A percentile compares a stretch with the other conserved stretches of the same genome.
Evolutionary conservation across 2,797 vertebrate genomes (phyloP).

Genomic region (Chaenodraco wilsoni): DNA sequence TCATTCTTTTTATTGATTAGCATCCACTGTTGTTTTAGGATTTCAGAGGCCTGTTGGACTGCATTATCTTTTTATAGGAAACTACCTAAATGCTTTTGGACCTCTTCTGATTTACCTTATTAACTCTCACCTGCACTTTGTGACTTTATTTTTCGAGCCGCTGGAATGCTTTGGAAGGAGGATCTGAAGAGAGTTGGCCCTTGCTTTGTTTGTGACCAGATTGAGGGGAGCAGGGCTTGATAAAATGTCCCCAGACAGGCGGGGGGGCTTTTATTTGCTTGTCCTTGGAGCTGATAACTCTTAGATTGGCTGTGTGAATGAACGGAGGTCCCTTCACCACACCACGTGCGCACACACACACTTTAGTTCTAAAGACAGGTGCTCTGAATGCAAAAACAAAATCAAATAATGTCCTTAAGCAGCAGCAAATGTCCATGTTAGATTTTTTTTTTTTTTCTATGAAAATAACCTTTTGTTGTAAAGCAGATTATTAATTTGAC

Average conservation of each 20-base stretch:
- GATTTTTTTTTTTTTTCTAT: too few relatives aligned
- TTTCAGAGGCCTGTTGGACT: conserved; percentile 16
- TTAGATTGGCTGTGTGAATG: conserved; percentile 86
- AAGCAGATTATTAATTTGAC: background rate
- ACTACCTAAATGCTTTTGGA: background rate
- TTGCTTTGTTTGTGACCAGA: conserved; percentile 79
- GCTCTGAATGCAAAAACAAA: background rate
- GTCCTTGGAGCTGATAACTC: conserved; percentile 87
- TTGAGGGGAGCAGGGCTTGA: conserved; percentile 72
- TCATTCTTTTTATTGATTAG: too few relatives aligned
- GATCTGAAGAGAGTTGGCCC: conserved; percentile 62
- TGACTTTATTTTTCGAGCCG: conserved; percentile 2
- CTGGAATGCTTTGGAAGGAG: conserved; percentile 19
- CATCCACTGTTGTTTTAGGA: background rate
- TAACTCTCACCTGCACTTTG: conserved; percentile 4
- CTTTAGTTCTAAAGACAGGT: background rate
- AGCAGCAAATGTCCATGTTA: background rate
- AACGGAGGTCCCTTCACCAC: conserved; percentile 86
- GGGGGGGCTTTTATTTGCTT: conserved; percentile 83
- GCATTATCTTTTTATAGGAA: background rate
- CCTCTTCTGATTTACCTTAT: background rate
- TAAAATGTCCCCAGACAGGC: conserved; percentile 81
- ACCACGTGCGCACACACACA: conserved; percentile 41
- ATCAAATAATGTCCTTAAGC: background rate
- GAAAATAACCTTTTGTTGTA: background rate